These are phyloP conservation scores for Amazona ochrocephala DNA, from an alignment of 2,797 vertebrate species.

Conservation along the genomic window DNA sequence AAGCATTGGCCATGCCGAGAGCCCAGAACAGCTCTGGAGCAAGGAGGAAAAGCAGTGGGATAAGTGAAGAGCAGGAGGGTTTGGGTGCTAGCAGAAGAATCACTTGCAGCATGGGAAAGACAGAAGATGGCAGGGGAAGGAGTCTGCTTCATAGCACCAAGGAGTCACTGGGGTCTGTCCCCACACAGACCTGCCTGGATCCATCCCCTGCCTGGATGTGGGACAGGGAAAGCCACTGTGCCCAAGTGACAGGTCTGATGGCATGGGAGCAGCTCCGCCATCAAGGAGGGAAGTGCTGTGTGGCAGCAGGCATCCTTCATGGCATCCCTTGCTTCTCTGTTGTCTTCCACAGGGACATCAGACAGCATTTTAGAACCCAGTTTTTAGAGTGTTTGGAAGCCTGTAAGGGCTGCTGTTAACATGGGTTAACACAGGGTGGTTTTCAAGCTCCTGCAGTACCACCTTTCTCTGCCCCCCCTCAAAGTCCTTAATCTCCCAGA, in stretches of 20 bases:
- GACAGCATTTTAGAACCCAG: neutral
- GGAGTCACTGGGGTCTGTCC: neutral
- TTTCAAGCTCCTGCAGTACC: neutral
- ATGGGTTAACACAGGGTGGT: neutral
- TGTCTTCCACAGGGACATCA: neutral
- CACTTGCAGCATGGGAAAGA: neutral
- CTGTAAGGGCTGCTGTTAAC: neutral
- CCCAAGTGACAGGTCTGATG: neutral
- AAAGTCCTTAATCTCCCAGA: neutral
- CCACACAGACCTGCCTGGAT: neutral
- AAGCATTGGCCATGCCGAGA: neutral
- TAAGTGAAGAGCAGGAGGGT: neutral
- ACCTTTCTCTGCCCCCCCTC: neutral
- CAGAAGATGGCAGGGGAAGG: neutral
- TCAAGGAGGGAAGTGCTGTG: accelerated
- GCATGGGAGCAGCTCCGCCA: accelerated
- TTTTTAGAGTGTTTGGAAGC: neutral
- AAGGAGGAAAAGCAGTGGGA: constrained; percentile 34
- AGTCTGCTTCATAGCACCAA: neutral
- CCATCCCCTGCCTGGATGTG: neutral
- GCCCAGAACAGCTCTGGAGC: neutral
- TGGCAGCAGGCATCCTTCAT: neutral
- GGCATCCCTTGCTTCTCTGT: neutral
- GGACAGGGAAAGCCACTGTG: neutral
- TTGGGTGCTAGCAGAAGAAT: neutral